phyloP scores from a whole-genome alignment of 2,888 invertebrate genomes.

The Deroplatys truncata region DNA sequence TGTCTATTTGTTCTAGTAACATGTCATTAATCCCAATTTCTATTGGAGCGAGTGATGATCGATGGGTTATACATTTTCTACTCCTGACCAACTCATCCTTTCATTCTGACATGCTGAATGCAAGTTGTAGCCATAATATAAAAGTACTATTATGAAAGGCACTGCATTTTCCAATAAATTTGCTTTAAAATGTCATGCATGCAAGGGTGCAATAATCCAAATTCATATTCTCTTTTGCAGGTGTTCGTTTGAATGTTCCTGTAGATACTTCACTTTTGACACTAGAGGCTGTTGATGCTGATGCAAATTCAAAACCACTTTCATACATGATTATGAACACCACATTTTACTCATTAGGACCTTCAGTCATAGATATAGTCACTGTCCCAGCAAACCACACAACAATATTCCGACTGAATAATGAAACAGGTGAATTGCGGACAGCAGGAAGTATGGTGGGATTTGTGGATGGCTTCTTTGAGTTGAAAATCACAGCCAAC shows the following conservation, averaged over 20 bases:
- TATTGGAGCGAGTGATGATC: no score
- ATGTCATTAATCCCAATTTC: no score
- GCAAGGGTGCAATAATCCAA: no score
- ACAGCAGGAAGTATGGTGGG: constrained; percentile 63
- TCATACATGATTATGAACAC: constrained; percentile 58
- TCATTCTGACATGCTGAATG: no score
- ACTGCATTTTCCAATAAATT: no score
- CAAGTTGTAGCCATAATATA: no score
- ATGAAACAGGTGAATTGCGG: constrained; percentile 65
- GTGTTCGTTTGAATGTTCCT: constrained; percentile 70
- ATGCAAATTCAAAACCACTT: constrained; percentile 62
- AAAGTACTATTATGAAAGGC: no score
- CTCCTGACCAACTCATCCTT: no score
- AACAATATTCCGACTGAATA: constrained; percentile 59
- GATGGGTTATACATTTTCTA: no score
- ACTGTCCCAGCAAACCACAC: constrained; percentile 42
- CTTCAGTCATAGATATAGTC: constrained; percentile 23
- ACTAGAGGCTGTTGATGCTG: constrained; percentile 62
- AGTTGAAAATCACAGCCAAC: constrained; percentile 40
- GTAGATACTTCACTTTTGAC: constrained; percentile 66
- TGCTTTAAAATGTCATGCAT: no score
- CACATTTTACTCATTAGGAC: constrained; percentile 49
- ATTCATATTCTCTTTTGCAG: constrained; percentile 32
- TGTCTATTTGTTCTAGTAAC: no score
- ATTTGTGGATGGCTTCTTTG: constrained; percentile 62